Conservation (phyloP, 2,113 vertebrate species). For the Corynorhinus townsendii region DNA sequence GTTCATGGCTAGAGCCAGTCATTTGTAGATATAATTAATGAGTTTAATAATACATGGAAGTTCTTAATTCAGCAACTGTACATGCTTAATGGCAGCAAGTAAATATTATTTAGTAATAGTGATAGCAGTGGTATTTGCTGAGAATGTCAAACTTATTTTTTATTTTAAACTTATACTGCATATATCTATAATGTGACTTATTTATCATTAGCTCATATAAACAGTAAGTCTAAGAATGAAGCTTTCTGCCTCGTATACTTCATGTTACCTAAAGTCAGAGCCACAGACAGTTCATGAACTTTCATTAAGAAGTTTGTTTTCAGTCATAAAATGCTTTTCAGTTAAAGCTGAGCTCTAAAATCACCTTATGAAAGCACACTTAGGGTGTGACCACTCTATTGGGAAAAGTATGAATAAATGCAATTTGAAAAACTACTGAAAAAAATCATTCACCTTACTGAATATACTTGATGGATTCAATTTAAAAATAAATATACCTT, state of each 20-base stretch:
- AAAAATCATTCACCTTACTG: neutral
- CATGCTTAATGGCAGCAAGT: neutral
- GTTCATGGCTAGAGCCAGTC: neutral
- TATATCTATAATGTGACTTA: neutral
- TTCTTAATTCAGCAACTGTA: neutral
- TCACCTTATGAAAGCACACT: neutral
- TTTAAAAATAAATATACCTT: slow-evolving; percentile 9
- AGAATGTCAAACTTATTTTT: slow-evolving; percentile 5
- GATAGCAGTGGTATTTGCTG: neutral
- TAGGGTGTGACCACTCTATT: neutral
- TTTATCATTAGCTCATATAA: neutral
- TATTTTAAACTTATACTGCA: neutral
- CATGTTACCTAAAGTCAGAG: neutral
- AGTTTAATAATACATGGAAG: neutral
- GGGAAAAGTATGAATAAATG: slow-evolving; percentile 13
- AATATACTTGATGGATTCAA: neutral
- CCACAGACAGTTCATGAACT: neutral
- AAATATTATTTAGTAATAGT: neutral
- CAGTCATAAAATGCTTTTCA: slow-evolving; percentile 27
- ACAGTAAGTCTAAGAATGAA: neutral
- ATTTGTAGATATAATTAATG: neutral
- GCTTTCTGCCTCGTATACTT: neutral
- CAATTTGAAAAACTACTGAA: neutral
- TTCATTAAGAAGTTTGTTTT: slow-evolving; percentile 38
- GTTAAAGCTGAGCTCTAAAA: slow-evolving; percentile 38